Conservation (phyloP, 2,797 vertebrate species). For the Spinus olivaceus region DNA sequence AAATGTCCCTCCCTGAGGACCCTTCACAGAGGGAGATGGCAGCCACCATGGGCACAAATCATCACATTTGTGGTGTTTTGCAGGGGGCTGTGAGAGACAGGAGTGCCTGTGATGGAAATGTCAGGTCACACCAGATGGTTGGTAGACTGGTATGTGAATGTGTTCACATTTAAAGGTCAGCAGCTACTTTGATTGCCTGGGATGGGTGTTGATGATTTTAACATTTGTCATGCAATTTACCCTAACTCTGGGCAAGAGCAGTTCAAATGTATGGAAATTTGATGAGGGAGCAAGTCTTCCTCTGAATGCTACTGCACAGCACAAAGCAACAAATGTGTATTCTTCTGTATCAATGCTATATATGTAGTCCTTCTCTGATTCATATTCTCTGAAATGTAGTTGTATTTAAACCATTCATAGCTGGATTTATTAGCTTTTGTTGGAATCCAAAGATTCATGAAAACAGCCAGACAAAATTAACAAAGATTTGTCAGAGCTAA, state of each 20-base stretch:
- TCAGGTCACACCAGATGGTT: slow-evolving; percentile 10
- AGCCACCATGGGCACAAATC: background rate
- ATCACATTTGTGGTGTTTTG: background rate
- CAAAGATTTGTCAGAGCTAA: slow-evolving; percentile 45
- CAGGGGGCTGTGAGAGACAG: background rate
- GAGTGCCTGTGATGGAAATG: background rate
- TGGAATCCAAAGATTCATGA: background rate
- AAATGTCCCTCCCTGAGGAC: background rate
- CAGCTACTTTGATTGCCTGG: slow-evolving; percentile 17
- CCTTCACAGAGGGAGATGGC: background rate
- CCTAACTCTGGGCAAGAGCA: background rate
- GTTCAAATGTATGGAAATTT: background rate
- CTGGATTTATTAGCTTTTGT: slow-evolving; percentile 53
- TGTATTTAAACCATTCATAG: slow-evolving; percentile 52
- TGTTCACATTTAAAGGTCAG: slow-evolving; percentile 54
- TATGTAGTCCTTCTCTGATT: slow-evolving; percentile 1
- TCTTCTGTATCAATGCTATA: background rate
- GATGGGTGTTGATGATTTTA: background rate
- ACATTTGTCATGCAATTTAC: background rate
- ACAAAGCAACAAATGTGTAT: slow-evolving; percentile 3
- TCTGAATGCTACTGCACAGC: background rate
- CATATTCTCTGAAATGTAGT: slow-evolving; percentile 37
- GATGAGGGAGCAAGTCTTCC: background rate
- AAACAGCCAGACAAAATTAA: slow-evolving; percentile 55
- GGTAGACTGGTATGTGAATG: background rate